A percentile compares a stretch with the other conserved stretches of the same genome.
phyloP scores from a whole-genome alignment of 1,140 invertebrate species.

The Danaus plexippus region DNA sequence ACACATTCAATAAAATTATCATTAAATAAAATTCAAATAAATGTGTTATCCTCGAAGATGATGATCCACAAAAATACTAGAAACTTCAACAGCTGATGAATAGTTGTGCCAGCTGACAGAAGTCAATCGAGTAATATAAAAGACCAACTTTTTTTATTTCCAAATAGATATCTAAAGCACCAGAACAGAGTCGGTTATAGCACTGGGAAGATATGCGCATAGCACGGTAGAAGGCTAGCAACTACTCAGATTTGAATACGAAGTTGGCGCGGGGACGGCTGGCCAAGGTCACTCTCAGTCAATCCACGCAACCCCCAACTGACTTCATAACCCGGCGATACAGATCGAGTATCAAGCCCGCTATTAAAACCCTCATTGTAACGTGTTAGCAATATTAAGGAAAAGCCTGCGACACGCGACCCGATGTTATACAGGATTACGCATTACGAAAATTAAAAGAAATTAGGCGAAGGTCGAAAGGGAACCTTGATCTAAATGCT shows the following conservation, averaged over 20 bases:
- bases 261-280: slow-evolving; percentile 27
- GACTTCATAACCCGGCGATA: slow-evolving; percentile 43
- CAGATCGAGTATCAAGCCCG: slow-evolving; percentile 36
- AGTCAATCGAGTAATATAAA: slow-evolving; percentile 35
- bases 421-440: slow-evolving; percentile 45
- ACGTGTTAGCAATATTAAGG: slow-evolving; percentile 51
- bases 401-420: slow-evolving; percentile 28
- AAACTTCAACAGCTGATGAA: slow-evolving; percentile 61
- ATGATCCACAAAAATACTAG: slow-evolving; percentile 36
- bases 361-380: slow-evolving; percentile 50
- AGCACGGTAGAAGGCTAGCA: slow-evolving; percentile 39
- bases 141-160: slow-evolving; percentile 15
- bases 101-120: slow-evolving; percentile 41
- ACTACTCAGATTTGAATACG: slow-evolving; percentile 62
- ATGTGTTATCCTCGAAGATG: slow-evolving; percentile 4
- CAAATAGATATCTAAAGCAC: not conserved
- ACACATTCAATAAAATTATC: slow-evolving; percentile 11
- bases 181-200: slow-evolving; percentile 29
- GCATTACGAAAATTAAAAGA: slow-evolving; percentile 42
- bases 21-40: slow-evolving; percentile 2
- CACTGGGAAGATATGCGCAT: slow-evolving; percentile 35
- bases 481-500: slow-evolving; percentile 37
- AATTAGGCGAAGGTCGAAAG: slow-evolving; percentile 41
- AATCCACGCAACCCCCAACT: slow-evolving; percentile 56
- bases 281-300: slow-evolving; percentile 57